A percentile compares a stretch with the other conserved stretches of the same genome.
Evolutionary conservation across 2,888 invertebrate genomes (phyloP).

Genomic region (Prosapia bicincta): DNA sequence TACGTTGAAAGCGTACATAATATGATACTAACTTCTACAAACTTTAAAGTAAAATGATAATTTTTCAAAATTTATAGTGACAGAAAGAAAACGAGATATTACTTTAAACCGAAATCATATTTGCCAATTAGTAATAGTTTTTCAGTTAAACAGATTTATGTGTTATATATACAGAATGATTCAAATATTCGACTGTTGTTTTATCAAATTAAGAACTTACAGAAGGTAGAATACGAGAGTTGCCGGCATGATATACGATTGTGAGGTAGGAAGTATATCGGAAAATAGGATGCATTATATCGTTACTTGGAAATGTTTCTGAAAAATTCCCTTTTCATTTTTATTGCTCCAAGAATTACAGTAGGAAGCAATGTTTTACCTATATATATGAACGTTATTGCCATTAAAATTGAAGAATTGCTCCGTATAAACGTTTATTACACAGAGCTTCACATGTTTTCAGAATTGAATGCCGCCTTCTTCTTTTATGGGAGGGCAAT

Average conservation of each 20-base stretch:
- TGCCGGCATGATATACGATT: neutral
- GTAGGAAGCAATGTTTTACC: constrained; percentile 2
- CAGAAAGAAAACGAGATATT: too few relatives aligned
- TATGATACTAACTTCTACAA: too few relatives aligned
- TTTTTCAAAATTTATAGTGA: too few relatives aligned
- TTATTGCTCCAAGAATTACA: neutral
- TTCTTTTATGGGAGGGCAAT: neutral
- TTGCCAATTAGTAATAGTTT: too few relatives aligned
- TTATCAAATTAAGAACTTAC: too few relatives aligned
- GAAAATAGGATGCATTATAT: neutral
- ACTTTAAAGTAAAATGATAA: too few relatives aligned
- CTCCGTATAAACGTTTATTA: neutral
- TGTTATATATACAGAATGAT: too few relatives aligned
- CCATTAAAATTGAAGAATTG: neutral
- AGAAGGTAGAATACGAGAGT: too few relatives aligned
- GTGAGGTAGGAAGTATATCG: neutral
- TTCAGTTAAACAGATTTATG: too few relatives aligned
- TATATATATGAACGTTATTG: neutral
- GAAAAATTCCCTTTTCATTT: neutral
- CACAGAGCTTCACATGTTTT: neutral
- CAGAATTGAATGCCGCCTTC: neutral
- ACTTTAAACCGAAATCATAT: too few relatives aligned
- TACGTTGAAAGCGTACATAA: too few relatives aligned
- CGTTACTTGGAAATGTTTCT: neutral
- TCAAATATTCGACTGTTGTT: too few relatives aligned